Percentiles rank a stretch among this genome's conserved stretches.
These are phyloP conservation scores for Coboldia fuscipes DNA, from an alignment of 1,140 invertebrate genomes.

Conservation along the genomic window DNA sequence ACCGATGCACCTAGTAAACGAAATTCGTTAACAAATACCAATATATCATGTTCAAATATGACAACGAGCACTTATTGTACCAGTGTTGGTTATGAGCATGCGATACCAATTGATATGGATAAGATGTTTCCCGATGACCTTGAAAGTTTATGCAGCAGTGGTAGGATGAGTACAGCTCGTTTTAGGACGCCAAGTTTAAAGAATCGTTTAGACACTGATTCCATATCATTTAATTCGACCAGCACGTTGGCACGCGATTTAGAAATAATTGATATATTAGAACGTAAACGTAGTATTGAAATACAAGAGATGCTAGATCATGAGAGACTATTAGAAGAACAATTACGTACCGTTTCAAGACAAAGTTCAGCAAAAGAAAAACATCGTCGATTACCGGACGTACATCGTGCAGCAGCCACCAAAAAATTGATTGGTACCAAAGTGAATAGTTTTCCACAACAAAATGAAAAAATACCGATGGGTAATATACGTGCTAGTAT, in stretches of 20 bases:
- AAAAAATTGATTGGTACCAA: no score
- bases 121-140: background rate
- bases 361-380: background rate
- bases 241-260: conserved; percentile 18
- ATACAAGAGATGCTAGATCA: conserved; percentile 16
- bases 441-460: no score
- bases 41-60: conserved; percentile 15
- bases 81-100: conserved; percentile 1
- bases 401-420: no score
- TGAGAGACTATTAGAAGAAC: conserved; percentile 11
- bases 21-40: no score
- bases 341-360: background rate
- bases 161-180: background rate
- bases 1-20: no score
- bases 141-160: background rate
- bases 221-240: conserved; percentile 10
- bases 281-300: conserved; percentile 19
- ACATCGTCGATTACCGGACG: conserved; percentile 1
- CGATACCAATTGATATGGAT: background rate
- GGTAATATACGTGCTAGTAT: no score
- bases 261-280: conserved; percentile 19
- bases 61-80: conserved; percentile 17
- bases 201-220: conserved; percentile 5
- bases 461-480: no score
- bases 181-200: background rate